Base-by-base conservation (phyloP, 2,113 vertebrate species). In the Gopherus flavomarginatus region DNA sequence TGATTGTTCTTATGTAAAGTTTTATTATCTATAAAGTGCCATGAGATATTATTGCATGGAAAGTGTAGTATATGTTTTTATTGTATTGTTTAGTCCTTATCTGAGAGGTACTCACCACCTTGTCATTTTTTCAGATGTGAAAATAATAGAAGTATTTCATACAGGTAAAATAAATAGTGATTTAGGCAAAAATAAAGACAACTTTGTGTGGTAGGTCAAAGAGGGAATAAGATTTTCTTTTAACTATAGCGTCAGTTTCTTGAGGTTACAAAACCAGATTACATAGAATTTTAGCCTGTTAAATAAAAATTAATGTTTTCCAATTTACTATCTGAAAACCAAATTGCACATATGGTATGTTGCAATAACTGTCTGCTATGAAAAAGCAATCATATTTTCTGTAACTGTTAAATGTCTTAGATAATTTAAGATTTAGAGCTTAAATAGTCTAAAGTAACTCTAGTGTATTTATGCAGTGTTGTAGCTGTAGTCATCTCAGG, bases 141-240 rank as follows among this genome's bases (percentile, higher is more conserved):
- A 98, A 97, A 98, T 97, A 88, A 97, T 90, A 97, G 93, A 92
- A 94, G 87, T 89, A 97, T 97, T 98, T 96, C 89, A 96, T 96
- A 77, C 62, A 93, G 94, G 86, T 98, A 90, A 97, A 97, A 97
- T 97, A 98, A 98, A 97, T 96, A 96, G 56, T 57, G 77, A 22
- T 77, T 98, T 97, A 95, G 29, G 65, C 89, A 21, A 83, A 94
- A 95, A 86, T 21, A 14, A 97, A 92, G 93, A 79, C 26, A 81
- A 82, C 96, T 97, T n/a, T 87, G 2, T 93, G 19, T 90, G 38
- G 62, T 93, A 11, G 3, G 72, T 96, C 85, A 94, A 72, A 92
- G 44, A 90, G 79, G 85, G 65, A 94, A 94, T 98, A 94, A 96
- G 81, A 50, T 79, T 59, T 82, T 87, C 94, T 87, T 87, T 87